Base-by-base conservation (phyloP, 2,113 vertebrate genomes). In the Gnathonemus echidnorhynchus region DNA sequence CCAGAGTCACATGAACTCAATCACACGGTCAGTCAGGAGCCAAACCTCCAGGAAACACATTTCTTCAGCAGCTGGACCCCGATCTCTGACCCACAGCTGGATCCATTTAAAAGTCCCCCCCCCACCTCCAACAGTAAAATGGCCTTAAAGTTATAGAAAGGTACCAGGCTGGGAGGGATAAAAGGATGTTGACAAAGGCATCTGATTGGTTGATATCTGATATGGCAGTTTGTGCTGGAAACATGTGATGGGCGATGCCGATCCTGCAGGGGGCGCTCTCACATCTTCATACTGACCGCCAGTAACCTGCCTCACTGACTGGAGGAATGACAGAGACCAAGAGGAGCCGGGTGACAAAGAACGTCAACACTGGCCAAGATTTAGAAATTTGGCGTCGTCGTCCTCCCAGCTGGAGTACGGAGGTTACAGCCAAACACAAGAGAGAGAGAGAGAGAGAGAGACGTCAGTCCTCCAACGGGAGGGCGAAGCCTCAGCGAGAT, bases 1-100 rank as follows among this genome's bases (percentile, higher is more conserved):
- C 42, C 70, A 7, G 85, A 89, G 90, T 86, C 90, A 88, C 80
- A 46, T 80, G 45, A 89, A 66, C 88, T 39, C 48, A 89, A 86
- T 56, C 58, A 90, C 24, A 83, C 27, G 56, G 92, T 92, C 88
- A 92, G 89, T 93, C 92, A 93, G 91, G 91, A 89, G 91, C 91
- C 88, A 89, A 62, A 89, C 92, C 46, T 74, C 86, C 90, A 77
- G 86, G 89, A 91, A 87, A 86, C 86, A 89, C 80, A 87, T 90
- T 89, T 86, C 88, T 88, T 87, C 91, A 92, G 88, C 92, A 92
- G 92, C 93, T 94, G 93, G 92, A 91, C 56, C 48, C 53, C 56
- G 9, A 31, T 46, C 39, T 86, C 87, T 88, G 45, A 24, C 62
- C 85, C 74, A 50, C 56, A 89, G 80, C 89, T 86, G 89, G 49